These are phyloP conservation scores for Sminthopsis crassicaudata DNA, from an alignment of 2,113 vertebrate species.

Conservation along the genomic window DNA sequence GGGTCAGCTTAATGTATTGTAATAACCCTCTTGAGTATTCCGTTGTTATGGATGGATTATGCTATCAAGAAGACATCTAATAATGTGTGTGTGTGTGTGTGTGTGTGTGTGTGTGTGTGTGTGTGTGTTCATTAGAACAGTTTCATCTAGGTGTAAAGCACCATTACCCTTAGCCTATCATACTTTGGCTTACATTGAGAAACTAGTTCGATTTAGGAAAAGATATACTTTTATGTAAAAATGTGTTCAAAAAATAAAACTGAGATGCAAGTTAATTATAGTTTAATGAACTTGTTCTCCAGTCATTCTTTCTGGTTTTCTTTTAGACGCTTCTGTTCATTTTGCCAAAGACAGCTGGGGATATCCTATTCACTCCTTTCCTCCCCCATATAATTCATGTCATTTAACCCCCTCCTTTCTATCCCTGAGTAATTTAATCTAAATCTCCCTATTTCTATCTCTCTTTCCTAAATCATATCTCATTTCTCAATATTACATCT, in stretches of 20 bases:
- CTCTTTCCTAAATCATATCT: neutral
- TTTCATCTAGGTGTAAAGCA: neutral
- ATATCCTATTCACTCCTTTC: neutral
- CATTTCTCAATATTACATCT: neutral
- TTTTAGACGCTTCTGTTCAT: neutral
- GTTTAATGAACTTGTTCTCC: neutral
- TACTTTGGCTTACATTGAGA: neutral
- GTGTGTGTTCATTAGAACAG: neutral
- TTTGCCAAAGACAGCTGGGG: constrained; percentile 17
- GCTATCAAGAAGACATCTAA: constrained; percentile 15
- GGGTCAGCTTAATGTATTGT: neutral
- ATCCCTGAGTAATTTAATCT: neutral
- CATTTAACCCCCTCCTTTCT: constrained; percentile 1
- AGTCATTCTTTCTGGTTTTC: constrained; percentile 4
- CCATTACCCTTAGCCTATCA: neutral
- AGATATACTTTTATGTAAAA: neutral
- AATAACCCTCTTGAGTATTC: constrained; percentile 14
- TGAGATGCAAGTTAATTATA: neutral
- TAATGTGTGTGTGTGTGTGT: constrained; percentile 6
- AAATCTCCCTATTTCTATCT: neutral
- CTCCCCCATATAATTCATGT: neutral
- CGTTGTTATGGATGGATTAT: constrained; percentile 21
- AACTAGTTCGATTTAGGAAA: neutral
- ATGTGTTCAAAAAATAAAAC: neutral
- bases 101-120: neutral